These are phyloP conservation scores for Eremobia ochroleuca DNA, from an alignment of 2,888 invertebrate species.

Conservation along the genomic window DNA sequence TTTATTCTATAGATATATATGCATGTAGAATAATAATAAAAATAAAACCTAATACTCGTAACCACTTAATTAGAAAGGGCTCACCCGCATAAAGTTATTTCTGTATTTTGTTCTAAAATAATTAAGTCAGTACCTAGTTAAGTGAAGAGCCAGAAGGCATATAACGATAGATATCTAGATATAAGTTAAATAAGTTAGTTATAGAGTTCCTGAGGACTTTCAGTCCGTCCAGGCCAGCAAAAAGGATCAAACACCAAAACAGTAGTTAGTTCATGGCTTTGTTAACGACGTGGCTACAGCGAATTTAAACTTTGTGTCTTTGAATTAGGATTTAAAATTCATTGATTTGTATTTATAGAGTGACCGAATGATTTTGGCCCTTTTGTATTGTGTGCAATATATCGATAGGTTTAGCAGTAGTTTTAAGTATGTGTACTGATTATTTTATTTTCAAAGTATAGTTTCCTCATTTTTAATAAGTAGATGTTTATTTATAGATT, in stretches of 20 bases:
- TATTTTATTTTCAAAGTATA: slow-evolving; percentile 8
- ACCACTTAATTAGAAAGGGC: background rate
- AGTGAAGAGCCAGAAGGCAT: slow-evolving; percentile 18
- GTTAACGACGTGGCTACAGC: slow-evolving; percentile 75
- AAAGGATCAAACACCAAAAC: slow-evolving; percentile 90
- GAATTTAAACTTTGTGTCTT: slow-evolving; percentile 67
- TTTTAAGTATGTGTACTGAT: slow-evolving; percentile 21
- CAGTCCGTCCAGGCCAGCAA: slow-evolving; percentile 87
- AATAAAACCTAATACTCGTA: background rate
- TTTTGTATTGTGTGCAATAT: slow-evolving; percentile 53
- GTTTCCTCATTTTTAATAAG: background rate
- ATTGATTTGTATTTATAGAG: slow-evolving; percentile 29
- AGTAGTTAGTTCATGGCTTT: slow-evolving; percentile 85
- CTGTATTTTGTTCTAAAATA: slow-evolving; percentile 5
- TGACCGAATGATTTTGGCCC: slow-evolving; percentile 26
- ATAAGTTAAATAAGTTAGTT: slow-evolving; percentile 75
- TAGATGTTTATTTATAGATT: slow-evolving; percentile 15
- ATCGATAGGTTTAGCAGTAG: slow-evolving; percentile 14
- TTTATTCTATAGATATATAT: background rate
- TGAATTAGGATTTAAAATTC: slow-evolving; percentile 15
- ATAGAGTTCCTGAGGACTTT: slow-evolving; percentile 88
- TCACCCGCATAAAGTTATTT: background rate
- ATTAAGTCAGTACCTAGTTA: slow-evolving; percentile 14
- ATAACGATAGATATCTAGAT: slow-evolving; percentile 11
- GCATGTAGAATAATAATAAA: background rate